A percentile compares a stretch with the other conserved stretches of the same genome.
Conservation (phyloP, 2,797 vertebrate species). For the Acanthurus tractus region DNA sequence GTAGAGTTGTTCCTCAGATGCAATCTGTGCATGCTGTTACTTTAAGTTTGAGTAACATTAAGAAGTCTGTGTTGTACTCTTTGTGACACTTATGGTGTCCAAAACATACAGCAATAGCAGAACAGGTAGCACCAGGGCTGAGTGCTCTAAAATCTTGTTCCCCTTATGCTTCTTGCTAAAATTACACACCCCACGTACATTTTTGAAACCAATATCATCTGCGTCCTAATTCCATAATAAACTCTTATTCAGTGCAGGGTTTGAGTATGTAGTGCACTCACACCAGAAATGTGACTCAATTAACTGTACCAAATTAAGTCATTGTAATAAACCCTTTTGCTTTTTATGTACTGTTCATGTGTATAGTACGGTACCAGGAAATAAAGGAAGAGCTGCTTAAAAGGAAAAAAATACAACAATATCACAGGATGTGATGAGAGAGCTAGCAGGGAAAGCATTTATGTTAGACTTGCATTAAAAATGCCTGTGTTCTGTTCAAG, state of each 20-base stretch:
- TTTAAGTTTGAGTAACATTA: background rate
- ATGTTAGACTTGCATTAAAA: background rate
- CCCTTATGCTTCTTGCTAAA: no score
- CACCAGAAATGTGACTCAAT: background rate
- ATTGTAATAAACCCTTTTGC: background rate
- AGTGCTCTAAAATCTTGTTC: constrained; percentile 2
- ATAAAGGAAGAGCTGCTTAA: background rate
- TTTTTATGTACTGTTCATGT: background rate
- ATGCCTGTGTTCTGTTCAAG: background rate
- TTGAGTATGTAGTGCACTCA: background rate
- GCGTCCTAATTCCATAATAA: background rate
- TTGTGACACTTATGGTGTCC: background rate
- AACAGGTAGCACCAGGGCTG: background rate
- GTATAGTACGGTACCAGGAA: background rate
- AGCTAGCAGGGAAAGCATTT: background rate
- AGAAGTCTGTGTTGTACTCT: background rate
- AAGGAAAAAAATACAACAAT: background rate
- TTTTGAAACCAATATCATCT: background rate
- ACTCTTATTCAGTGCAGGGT: background rate
- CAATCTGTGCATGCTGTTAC: background rate
- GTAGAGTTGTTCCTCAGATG: background rate
- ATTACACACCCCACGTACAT: background rate
- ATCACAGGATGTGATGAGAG: background rate
- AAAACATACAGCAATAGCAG: background rate
- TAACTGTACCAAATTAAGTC: background rate